Conservation (phyloP, 2,113 vertebrate genomes). For the Geococcyx californianus region DNA sequence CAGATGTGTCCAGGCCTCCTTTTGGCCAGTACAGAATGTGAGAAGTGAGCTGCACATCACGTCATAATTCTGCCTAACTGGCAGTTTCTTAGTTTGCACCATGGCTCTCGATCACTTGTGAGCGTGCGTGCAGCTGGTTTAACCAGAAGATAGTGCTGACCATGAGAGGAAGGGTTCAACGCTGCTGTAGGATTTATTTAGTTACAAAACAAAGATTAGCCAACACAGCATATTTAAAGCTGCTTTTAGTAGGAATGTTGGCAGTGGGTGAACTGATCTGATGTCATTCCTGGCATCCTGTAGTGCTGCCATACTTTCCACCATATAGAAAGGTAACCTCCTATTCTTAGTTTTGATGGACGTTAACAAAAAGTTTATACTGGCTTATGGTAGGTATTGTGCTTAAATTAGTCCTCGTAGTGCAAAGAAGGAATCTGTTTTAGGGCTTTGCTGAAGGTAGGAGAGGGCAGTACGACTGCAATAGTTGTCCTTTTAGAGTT, state of each 20-base stretch:
- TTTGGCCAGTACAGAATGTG: neutral
- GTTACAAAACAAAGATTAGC: slow-evolving; percentile 58
- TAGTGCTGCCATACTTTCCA: slow-evolving; percentile 35
- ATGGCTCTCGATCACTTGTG: neutral
- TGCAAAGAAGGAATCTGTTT: neutral
- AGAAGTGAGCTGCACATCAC: neutral
- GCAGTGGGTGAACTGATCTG: slow-evolving; percentile 32
- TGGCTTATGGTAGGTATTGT: neutral
- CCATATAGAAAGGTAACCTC: slow-evolving; percentile 25
- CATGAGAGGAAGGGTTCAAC: slow-evolving; percentile 49
- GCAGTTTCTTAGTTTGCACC: neutral
- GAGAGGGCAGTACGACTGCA: neutral
- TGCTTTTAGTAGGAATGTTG: slow-evolving; percentile 54
- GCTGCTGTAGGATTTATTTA: slow-evolving; percentile 49
- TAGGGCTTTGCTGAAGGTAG: neutral
- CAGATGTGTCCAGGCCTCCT: neutral
- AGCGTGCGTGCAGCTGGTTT: neutral
- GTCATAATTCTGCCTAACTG: slow-evolving; percentile 5
- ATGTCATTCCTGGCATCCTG: slow-evolving; percentile 53
- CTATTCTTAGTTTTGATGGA: slow-evolving; percentile 59
- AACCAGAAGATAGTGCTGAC: slow-evolving; percentile 44
- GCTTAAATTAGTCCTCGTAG: neutral
- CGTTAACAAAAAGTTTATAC: neutral
- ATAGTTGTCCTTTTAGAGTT: neutral
- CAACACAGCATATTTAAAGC: slow-evolving; percentile 49